Conservation (phyloP, 2,797 vertebrate genomes). For the Rallus crepitans region DNA sequence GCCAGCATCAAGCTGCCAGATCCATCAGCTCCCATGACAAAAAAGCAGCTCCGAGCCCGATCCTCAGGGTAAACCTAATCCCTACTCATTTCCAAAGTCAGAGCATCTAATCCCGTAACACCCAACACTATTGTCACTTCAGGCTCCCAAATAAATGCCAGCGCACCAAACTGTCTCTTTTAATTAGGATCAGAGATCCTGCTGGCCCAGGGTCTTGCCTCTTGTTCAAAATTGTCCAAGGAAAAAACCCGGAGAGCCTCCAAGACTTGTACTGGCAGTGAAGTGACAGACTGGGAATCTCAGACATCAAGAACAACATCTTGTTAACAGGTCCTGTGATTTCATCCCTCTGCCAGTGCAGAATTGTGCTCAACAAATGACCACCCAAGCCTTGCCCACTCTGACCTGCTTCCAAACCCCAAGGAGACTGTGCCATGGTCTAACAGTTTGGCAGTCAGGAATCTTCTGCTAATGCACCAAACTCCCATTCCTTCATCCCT, state of each 20-base stretch:
- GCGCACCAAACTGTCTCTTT: slow-evolving; percentile 61
- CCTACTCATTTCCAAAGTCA: slow-evolving; percentile 65
- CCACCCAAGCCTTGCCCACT: background rate
- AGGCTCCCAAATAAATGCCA: slow-evolving; percentile 58
- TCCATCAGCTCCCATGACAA: slow-evolving; percentile 15
- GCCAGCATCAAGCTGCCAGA: slow-evolving; percentile 1
- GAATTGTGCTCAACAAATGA: background rate
- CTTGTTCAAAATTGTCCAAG: slow-evolving; percentile 28
- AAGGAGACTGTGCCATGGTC: slow-evolving; percentile 18
- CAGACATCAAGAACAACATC: background rate
- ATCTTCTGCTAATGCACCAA: slow-evolving; percentile 36
- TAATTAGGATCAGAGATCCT: slow-evolving; percentile 62
- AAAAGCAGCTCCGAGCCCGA: background rate
- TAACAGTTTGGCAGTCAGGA: slow-evolving; percentile 34
- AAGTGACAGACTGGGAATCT: background rate
- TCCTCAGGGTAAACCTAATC: slow-evolving; percentile 63
- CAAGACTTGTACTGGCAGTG: background rate
- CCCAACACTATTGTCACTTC: slow-evolving; percentile 48
- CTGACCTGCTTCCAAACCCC: background rate
- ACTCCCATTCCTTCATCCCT: slow-evolving; percentile 31
- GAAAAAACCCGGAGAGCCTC: background rate
- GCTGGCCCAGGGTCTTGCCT: slow-evolving; percentile 17
- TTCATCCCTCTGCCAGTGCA: background rate
- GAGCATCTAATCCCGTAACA: slow-evolving; percentile 51
- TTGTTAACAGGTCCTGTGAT: background rate